Base-by-base conservation (phyloP, 2,113 vertebrate genomes). In the Labrus mixtus region DNA sequence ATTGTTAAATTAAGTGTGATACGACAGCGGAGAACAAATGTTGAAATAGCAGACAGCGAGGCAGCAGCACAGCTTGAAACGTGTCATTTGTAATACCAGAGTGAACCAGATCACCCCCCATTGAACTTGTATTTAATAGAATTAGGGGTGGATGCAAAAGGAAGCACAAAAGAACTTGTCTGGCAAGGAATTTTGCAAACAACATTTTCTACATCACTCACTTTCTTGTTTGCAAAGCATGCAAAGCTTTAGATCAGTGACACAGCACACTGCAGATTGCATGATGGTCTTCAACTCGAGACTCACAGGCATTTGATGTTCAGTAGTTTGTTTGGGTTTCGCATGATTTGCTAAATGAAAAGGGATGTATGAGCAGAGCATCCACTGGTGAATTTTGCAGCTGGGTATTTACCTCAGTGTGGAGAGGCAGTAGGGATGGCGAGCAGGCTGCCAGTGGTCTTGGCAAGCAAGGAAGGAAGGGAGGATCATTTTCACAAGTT, bases 401-500 rank as follows among this genome's bases (percentile, higher is more conserved):
- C 33, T 63, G 55, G n/a, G 65, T 79, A 58, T 86, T 90, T 70
- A 76, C 73, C 66, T 64, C 60, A 51, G 58, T 53, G 54, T 63
- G 60, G 15, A 55, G 51, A 70, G 51, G 53, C 45, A 22, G 19
- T 64, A 25, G 37, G 55, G 62, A 54, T 17, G 20, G 45, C 16
- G 58, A 73, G 61, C 29, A 59, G 70, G 73, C 77, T 86, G 86
- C 81, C 79, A 86, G 69, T 73, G 54, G 50, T 73, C 51, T 87
- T 91, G 86, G 84, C 81, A 87, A 80, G 84, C 81, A 87, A 80
- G 60, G 41, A 50, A n/a, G 43, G 33, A 41, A 64, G 37, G 36
- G 36, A 61, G 51, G 55, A 72, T 84, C 11, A 72, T 75, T 87
- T 89, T 73, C 75, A 80, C 75, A 88, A 78, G 68, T 86, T 82